phyloP scores from a whole-genome alignment of 2,888 invertebrate genomes.

The Eudasyphora cyanicolor region DNA sequence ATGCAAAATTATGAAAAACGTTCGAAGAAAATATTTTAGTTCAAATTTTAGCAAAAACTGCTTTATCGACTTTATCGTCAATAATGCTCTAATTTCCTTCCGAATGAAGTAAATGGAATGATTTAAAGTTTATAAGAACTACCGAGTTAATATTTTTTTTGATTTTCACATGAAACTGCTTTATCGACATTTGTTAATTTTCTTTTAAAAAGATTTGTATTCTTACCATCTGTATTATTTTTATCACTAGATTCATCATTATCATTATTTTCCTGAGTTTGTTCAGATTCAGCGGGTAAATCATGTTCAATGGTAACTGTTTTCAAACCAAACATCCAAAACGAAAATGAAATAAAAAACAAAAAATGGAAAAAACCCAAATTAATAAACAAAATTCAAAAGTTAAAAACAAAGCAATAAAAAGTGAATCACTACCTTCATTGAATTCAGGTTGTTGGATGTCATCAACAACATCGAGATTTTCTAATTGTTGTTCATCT shows the following conservation, averaged over 20 bases:
- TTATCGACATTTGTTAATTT: not conserved
- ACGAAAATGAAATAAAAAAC: slow-evolving; percentile 33
- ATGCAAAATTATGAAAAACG: too few relatives aligned
- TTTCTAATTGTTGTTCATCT: slow-evolving; percentile 75
- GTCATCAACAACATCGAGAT: slow-evolving; percentile 70
- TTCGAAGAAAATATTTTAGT: too few relatives aligned
- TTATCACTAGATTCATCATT: slow-evolving; percentile 67
- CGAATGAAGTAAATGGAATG: too few relatives aligned
- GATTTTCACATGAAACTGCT: not conserved
- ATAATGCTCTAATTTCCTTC: not conserved
- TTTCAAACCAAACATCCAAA: slow-evolving; percentile 60
- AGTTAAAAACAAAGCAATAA: slow-evolving; percentile 69
- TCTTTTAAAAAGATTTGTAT: slow-evolving; percentile 11
- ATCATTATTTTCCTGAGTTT: slow-evolving; percentile 69
- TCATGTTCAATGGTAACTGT: slow-evolving; percentile 51
- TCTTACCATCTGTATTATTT: slow-evolving; percentile 76
- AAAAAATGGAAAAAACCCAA: slow-evolving; percentile 47
- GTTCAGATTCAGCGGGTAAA: slow-evolving; percentile 68
- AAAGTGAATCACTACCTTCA: slow-evolving; percentile 79
- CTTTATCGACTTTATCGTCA: not conserved
- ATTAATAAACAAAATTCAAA: slow-evolving; percentile 60
- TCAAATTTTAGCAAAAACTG: not conserved
- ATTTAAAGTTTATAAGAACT: too few relatives aligned
- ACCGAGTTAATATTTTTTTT: too few relatives aligned
- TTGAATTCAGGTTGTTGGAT: slow-evolving; percentile 77